Evolutionary conservation across 2,888 invertebrate genomes (phyloP).

Genomic region (Leucania comma): DNA sequence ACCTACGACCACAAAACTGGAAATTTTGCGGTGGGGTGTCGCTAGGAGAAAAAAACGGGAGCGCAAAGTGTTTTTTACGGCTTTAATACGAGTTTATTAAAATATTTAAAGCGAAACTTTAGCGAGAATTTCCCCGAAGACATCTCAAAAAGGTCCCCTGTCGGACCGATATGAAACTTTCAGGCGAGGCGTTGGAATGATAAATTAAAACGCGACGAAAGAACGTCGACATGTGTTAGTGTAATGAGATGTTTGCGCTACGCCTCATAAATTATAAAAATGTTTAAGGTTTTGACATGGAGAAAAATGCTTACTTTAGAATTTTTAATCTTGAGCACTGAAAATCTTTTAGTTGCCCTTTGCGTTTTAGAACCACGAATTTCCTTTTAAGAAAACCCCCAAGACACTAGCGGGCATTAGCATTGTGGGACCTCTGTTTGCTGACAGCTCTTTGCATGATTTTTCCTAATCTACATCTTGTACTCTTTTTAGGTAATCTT

Average conservation of each 20-base stretch:
- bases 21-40: slow-evolving; percentile 78
- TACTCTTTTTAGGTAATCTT: not conserved
- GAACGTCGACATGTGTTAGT: slow-evolving; percentile 75
- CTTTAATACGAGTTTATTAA: slow-evolving; percentile 90
- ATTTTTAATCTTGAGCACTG: no score
- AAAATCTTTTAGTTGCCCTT: no score
- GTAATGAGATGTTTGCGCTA: slow-evolving; percentile 74
- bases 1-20: slow-evolving; percentile 72
- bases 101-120: slow-evolving; percentile 90
- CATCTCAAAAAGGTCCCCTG: slow-evolving; percentile 81
- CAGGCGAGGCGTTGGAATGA: slow-evolving; percentile 82
- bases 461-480: no score
- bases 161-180: slow-evolving; percentile 79
- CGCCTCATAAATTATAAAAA: slow-evolving; percentile 64
- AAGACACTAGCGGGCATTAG: no score
- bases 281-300: slow-evolving; percentile 39
- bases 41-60: slow-evolving; percentile 81
- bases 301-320: slow-evolving; percentile 21
- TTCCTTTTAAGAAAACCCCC: no score
- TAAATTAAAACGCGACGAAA: slow-evolving; percentile 84
- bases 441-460: no score
- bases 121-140: slow-evolving; percentile 88
- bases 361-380: no score
- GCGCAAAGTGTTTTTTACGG: slow-evolving; percentile 89
- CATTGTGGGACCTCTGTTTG: no score